A percentile compares a stretch with the other conserved stretches of the same genome.
phyloP scores from a whole-genome alignment of 2,113 vertebrate species.

The Caracal caracal region DNA sequence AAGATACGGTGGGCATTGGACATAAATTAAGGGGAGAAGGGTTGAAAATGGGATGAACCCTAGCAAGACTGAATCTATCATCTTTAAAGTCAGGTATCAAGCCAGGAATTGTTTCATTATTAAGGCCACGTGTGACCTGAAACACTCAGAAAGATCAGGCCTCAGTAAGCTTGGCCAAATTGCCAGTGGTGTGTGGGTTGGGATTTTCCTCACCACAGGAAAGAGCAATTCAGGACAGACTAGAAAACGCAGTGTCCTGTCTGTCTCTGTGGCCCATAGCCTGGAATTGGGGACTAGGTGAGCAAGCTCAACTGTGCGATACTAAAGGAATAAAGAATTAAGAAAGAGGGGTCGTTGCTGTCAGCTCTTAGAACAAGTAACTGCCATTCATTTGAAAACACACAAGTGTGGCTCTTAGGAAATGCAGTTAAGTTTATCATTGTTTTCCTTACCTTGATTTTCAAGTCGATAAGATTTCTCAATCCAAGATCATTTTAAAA shows the following conservation, averaged over 20 bases:
- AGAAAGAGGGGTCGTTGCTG: neutral
- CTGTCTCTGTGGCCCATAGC: neutral
- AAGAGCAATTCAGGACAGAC: neutral
- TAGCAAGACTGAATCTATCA: constrained; percentile 39
- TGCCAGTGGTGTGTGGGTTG: constrained; percentile 45
- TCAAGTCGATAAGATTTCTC: constrained; percentile 56
- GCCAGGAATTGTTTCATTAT: constrained; percentile 71
- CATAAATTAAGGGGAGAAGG: neutral
- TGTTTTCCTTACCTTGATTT: constrained; percentile 64
- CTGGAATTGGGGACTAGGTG: neutral
- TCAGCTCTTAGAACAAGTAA: constrained; percentile 2
- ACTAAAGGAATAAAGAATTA: neutral
- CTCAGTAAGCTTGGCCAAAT: constrained; percentile 53
- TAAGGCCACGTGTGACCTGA: constrained; percentile 68
- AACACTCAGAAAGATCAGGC: constrained; percentile 45
- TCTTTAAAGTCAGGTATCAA: constrained; percentile 63
- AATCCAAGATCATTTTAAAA: constrained; percentile 37
- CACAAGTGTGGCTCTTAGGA: neutral
- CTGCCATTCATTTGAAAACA: neutral
- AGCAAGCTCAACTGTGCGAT: neutral
- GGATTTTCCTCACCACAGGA: constrained; percentile 52
- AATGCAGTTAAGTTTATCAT: neutral
- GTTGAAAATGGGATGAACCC: constrained; percentile 7
- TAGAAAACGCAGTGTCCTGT: constrained; percentile 13
- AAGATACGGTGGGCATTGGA: neutral